Conservation (phyloP, 1,140 invertebrate species). For the Lasioglossum baleicum region DNA sequence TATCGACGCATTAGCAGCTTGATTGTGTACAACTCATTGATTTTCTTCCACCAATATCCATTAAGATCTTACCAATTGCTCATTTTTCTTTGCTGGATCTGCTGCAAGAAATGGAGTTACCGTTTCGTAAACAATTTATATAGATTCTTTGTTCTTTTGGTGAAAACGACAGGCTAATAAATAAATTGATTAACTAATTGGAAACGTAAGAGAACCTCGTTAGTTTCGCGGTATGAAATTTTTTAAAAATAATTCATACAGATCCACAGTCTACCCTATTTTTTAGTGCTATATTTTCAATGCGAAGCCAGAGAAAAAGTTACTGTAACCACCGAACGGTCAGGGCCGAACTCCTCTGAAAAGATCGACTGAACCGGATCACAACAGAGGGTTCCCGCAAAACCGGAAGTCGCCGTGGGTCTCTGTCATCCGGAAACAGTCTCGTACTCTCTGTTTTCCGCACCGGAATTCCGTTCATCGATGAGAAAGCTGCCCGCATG, state of each 20-base stretch:
- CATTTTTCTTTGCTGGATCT: neutral
- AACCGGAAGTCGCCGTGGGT: constrained; percentile 57
- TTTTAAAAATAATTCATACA: no score
- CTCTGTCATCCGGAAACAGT: constrained; percentile 54
- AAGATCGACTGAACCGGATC: neutral
- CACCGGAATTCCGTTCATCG: constrained; percentile 30
- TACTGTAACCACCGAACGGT: neutral
- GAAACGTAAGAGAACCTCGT: no score
- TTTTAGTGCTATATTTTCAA: no score
- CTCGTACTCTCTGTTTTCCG: constrained; percentile 13
- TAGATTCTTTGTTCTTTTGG: no score
- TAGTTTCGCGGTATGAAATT: no score
- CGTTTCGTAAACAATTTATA: no score
- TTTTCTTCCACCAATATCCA: neutral
- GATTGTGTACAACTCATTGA: neutral
- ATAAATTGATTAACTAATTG: no score
- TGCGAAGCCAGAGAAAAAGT: neutral
- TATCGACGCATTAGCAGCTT: neutral
- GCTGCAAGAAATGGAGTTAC: no score
- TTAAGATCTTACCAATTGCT: neutral
- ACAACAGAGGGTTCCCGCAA: constrained; percentile 47
- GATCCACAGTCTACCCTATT: no score
- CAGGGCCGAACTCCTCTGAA: neutral
- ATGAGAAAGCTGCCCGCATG: constrained; percentile 42
- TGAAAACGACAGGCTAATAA: no score